phyloP scores from a whole-genome alignment of 1,140 invertebrate species.

The Mya arenaria region DNA sequence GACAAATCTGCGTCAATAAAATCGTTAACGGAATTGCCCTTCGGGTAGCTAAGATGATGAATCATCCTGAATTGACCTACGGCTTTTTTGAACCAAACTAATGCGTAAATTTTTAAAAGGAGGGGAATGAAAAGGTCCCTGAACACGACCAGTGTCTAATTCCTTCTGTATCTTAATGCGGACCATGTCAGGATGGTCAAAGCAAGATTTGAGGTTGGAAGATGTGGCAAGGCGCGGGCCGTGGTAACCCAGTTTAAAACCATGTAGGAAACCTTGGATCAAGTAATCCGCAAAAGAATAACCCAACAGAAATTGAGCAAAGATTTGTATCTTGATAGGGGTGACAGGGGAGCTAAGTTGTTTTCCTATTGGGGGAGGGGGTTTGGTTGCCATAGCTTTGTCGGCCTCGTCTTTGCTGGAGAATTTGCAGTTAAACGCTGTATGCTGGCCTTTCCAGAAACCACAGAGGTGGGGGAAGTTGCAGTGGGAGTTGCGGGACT shows the following conservation, averaged over 20 bases:
- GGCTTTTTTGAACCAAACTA: conserved; percentile 18
- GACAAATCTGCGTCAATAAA: conserved; percentile 22
- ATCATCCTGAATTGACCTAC: conserved; percentile 27
- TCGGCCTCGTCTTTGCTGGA: too few relatives aligned
- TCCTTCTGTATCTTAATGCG: background rate
- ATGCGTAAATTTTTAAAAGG: conserved; percentile 6
- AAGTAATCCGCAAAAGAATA: background rate
- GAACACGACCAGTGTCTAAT: background rate
- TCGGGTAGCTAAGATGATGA: conserved; percentile 20
- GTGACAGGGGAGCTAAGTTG: too few relatives aligned
- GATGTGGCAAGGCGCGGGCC: background rate
- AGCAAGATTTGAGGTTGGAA: conserved; percentile 16
- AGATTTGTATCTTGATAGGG: background rate
- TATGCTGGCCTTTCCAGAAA: background rate
- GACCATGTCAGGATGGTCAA: background rate
- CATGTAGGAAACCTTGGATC: conserved; percentile 5
- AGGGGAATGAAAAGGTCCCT: conserved; percentile 24
- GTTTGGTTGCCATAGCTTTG: too few relatives aligned
- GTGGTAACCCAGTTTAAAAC: conserved; percentile 10
- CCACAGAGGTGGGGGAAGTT: conserved; percentile 21
- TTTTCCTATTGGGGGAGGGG: too few relatives aligned
- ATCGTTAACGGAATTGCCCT: conserved; percentile 31
- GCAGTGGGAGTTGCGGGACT: background rate
- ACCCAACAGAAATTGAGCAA: background rate
- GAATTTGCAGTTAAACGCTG: background rate